phyloP scores from a whole-genome alignment of 2,888 invertebrate species.

The Didymodactylos carnosus region DNA sequence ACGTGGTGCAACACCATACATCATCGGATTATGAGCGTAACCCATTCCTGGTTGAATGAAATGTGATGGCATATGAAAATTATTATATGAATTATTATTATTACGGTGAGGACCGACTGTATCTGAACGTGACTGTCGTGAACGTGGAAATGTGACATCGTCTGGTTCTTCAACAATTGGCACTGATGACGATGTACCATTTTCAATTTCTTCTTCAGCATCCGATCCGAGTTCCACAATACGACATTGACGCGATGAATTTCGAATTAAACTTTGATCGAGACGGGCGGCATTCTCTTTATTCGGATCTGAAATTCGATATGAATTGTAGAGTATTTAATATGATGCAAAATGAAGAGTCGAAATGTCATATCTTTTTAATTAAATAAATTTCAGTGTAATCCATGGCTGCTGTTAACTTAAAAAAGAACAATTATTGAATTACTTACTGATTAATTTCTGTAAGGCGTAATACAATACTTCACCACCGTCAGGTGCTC shows the following conservation, averaged over 20 bases:
- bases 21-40: too few species aligned
- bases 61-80: too few species aligned
- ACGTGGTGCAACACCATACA: too few species aligned
- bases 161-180: neutral
- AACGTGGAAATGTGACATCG: neutral
- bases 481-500: conserved; percentile 78
- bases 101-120: neutral
- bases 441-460: neutral
- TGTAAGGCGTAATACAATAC: conserved; percentile 68
- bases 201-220: neutral
- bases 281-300: neutral
- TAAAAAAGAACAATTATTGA: neutral
- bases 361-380: too few species aligned
- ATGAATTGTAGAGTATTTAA: too few species aligned
- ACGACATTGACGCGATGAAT: neutral
- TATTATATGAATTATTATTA: neutral
- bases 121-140: neutral
- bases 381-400: too few species aligned
- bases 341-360: neutral
- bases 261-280: neutral
- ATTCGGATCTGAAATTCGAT: neutral
- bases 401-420: too few species aligned
- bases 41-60: too few species aligned
- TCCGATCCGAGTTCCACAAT: neutral
- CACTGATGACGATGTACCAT: neutral